Conservation (phyloP, 1,140 invertebrate species). For the Trachelipus rathkii region DNA sequence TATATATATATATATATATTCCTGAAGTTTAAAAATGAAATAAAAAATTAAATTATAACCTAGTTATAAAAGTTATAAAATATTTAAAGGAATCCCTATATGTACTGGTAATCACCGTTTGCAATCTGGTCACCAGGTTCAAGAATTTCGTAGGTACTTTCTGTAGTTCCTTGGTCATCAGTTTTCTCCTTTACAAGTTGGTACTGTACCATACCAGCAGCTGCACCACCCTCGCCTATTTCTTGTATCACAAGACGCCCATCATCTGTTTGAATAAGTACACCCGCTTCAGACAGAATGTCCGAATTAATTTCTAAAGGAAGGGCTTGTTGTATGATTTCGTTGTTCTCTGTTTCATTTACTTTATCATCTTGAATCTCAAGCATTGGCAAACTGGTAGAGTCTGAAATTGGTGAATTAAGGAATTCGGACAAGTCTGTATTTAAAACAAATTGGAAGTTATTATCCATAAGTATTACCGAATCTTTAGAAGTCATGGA, state of each 20-base stretch:
- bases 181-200: not conserved
- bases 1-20: too few relatives aligned
- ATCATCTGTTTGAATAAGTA: not conserved
- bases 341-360: not conserved
- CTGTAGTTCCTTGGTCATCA: not conserved
- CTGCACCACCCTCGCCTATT: not conserved
- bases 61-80: too few relatives aligned
- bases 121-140: too few relatives aligned
- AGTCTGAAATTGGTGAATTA: not conserved
- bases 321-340: not conserved
- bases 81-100: too few relatives aligned
- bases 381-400: not conserved
- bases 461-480: not conserved
- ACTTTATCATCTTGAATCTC: not conserved
- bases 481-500: not conserved
- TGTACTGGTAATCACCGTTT: too few relatives aligned
- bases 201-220: not conserved
- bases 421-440: not conserved
- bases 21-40: too few relatives aligned
- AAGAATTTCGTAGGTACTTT: slow-evolving; percentile 13
- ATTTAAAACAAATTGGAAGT: not conserved
- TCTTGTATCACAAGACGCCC: not conserved
- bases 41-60: too few relatives aligned
- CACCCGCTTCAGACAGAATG: not conserved
- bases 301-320: not conserved